A percentile compares a stretch with the other conserved stretches of the same genome.
Evolutionary conservation across 2,113 vertebrate genomes (phyloP).

Genomic region (Myrmecophaga tridactyla): DNA sequence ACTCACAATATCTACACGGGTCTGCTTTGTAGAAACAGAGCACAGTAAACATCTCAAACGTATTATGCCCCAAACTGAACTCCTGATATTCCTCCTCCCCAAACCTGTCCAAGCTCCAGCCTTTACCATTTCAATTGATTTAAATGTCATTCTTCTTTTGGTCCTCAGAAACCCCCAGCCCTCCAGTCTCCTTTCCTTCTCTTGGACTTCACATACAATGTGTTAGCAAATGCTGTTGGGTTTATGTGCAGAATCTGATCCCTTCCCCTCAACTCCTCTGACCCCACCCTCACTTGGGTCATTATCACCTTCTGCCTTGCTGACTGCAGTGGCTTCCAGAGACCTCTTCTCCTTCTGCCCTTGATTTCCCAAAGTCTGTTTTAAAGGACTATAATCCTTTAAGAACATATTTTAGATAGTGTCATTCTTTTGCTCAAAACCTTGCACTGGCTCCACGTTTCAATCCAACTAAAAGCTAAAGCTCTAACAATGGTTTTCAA

Average conservation of each 20-base stretch:
- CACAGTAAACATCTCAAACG: background rate
- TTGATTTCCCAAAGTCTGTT: too few relatives aligned
- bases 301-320: background rate
- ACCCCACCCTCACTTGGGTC: too few relatives aligned
- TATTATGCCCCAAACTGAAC: background rate
- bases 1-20: too few relatives aligned
- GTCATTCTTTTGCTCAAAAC: background rate
- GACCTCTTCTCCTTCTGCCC: background rate
- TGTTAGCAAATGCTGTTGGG: background rate
- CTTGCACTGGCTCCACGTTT: background rate
- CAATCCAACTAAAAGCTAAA: background rate
- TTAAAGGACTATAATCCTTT: background rate
- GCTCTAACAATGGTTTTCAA: background rate
- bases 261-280: background rate
- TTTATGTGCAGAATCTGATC: background rate
- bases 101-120: background rate
- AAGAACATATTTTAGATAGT: background rate
- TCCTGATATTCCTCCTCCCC: background rate
- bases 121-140: background rate
- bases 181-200: background rate
- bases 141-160: background rate
- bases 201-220: background rate
- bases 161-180: background rate
- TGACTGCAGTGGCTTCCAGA: background rate
- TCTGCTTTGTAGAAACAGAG: background rate